phyloP scores from a whole-genome alignment of 2,113 vertebrate genomes.

The Arizona elegans region DNA sequence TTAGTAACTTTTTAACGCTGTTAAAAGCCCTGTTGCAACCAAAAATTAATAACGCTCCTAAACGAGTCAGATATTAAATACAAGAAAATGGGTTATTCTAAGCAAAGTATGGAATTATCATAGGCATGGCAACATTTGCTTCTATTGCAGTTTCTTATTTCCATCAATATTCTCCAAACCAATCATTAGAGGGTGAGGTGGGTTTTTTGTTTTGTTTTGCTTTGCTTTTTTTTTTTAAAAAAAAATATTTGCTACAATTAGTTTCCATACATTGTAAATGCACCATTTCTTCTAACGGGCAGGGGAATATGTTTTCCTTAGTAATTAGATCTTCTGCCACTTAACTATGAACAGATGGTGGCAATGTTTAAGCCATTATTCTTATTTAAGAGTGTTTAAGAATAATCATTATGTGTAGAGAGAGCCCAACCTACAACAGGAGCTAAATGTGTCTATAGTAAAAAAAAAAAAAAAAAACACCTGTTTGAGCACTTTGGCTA shows the following conservation, averaged over 20 bases:
- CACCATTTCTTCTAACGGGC: background rate
- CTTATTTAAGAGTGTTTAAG: slow-evolving; percentile 33
- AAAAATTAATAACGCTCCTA: background rate
- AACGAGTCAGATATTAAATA: background rate
- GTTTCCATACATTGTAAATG: background rate
- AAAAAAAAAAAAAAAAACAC: background rate
- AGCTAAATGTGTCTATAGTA: slow-evolving; percentile 37
- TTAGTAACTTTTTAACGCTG: background rate
- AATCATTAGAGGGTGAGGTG: background rate
- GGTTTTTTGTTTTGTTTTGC: background rate
- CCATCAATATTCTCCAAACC: background rate
- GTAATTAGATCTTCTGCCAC: slow-evolving; percentile 22
- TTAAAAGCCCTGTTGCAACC: background rate
- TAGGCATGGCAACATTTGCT: background rate
- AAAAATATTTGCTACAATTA: background rate
- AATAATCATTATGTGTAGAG: slow-evolving; percentile 43
- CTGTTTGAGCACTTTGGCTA: background rate
- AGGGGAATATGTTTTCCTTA: background rate
- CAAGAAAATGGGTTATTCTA: background rate
- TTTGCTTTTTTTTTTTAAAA: background rate
- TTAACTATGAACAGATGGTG: slow-evolving; percentile 33
- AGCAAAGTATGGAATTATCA: background rate
- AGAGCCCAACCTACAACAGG: slow-evolving; percentile 33
- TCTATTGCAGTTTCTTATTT: background rate
- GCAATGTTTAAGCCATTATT: slow-evolving; percentile 28